Evolutionary conservation across 2,888 invertebrate species (phyloP), one percentile per base, ranked within the genome.

Genomic region (Melanostoma mellinum): DNA sequence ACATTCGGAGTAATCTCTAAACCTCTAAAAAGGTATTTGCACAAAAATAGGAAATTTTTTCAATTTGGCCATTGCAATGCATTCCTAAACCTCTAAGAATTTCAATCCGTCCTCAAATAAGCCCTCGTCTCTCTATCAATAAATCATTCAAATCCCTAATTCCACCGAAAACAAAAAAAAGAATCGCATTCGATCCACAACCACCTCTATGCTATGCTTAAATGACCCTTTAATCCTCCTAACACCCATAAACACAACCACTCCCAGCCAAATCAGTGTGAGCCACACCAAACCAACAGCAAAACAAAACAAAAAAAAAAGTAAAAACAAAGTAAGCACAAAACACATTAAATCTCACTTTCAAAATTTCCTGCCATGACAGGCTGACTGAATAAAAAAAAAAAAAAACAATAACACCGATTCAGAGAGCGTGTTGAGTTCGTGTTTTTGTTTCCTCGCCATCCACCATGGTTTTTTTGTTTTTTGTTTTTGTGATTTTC

Each of bases 321-420:
- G 35, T 3, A 20, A 55, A 30, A 38, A 38, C 55, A 55, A 8
- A 20, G 20, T 36, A 55, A 55, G 20, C 55, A 55, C 38, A 20
- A 36, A 55, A 55, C 55, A 55, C 38, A 55, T 55, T 55, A 36
- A 55, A 20, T 38, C 55, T 56, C 79, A 79, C 68, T 79, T 79
- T 69, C 61, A n/a, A 74, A 74, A 55, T 36, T 44, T 9, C 40
- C 53, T 36, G 8, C 60, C 73, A 48, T 36, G n/a, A 40, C 56
- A 56, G 30, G 8, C 36, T 30, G 42, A 10, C 3, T 35, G 10
- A 46, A 36, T 6, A 6, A 53, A 67, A 8, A 60, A 52, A 44
- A 44, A 60, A 60, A 33, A 63, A 71, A 77, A 71, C 52, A 72
- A 72, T 56, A 69, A 63, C 63, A 61, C 60, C 53, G 38, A 71